phyloP scores from a whole-genome alignment of 2,113 vertebrate genomes.

The Loxodonta africana region DNA sequence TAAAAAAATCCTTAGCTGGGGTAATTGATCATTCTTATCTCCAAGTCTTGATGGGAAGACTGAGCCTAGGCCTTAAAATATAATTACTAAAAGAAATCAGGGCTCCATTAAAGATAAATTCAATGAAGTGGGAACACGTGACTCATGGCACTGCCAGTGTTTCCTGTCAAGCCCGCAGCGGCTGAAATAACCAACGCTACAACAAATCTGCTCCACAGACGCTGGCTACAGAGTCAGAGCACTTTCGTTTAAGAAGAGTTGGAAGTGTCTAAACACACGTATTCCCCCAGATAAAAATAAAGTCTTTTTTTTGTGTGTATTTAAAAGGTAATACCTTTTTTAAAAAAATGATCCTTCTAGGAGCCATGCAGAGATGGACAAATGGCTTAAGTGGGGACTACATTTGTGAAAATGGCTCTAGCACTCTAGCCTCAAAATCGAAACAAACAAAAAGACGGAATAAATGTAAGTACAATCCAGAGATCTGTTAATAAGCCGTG shows the following conservation, averaged over 20 bases:
- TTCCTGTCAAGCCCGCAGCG: not conserved
- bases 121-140: not conserved
- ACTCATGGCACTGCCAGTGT: not conserved
- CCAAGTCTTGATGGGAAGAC: not conserved
- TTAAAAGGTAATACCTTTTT: not conserved
- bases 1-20: not conserved
- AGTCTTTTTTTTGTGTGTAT: not conserved
- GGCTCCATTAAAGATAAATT: not conserved
- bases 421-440: not conserved
- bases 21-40: not conserved
- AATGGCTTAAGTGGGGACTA: not conserved
- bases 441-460: not conserved
- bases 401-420: not conserved
- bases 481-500: not conserved
- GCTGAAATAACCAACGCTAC: not conserved
- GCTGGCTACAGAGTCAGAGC: not conserved
- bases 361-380: not conserved
- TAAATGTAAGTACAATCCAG: not conserved
- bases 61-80: slow-evolving; percentile 21
- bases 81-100: not conserved
- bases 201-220: not conserved
- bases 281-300: not conserved
- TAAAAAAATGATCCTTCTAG: not conserved
- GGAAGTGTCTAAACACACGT: not conserved
- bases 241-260: not conserved